A percentile compares a stretch with the other conserved stretches of the same genome.
These are phyloP conservation scores for Branchinecta lynchi DNA, from an alignment of 1,140 invertebrate species.

Conservation along the genomic window DNA sequence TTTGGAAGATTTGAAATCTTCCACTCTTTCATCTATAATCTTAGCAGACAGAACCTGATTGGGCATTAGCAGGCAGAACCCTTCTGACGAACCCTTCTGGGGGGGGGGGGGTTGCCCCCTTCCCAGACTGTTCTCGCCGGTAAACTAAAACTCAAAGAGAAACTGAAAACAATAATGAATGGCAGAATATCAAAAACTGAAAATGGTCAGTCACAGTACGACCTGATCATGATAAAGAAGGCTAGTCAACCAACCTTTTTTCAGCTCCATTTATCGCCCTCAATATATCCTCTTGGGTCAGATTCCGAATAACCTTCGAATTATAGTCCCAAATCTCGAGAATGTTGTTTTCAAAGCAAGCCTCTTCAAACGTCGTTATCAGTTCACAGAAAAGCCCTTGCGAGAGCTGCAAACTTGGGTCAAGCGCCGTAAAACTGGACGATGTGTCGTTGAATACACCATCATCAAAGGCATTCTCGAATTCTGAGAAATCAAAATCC, in stretches of 20 bases:
- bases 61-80: too few species aligned
- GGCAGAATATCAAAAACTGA: too few species aligned
- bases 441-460: slow-evolving; percentile 1
- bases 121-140: too few species aligned
- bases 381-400: slow-evolving; percentile 41
- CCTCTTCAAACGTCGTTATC: slow-evolving; percentile 37
- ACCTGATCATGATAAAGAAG: slow-evolving; percentile 5
- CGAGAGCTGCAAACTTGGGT: slow-evolving; percentile 38
- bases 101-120: neutral
- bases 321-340: slow-evolving; percentile 53
- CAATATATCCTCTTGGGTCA: slow-evolving; percentile 45
- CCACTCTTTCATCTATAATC: too few species aligned
- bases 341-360: slow-evolving; percentile 46
- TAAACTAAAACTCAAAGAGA: too few species aligned
- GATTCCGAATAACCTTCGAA: slow-evolving; percentile 34
- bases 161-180: too few species aligned
- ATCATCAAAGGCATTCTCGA: slow-evolving; percentile 16
- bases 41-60: too few species aligned
- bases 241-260: slow-evolving; percentile 27
- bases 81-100: too few species aligned
- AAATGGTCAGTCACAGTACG: too few species aligned
- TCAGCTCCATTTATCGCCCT: slow-evolving; percentile 41
- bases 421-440: slow-evolving; percentile 23
- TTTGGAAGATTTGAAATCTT: too few species aligned
- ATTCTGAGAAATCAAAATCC: slow-evolving; percentile 13